These are phyloP conservation scores for Cynodonichthys magdalenae DNA, from an alignment of 2,797 vertebrate genomes.

Conservation along the genomic window DNA sequence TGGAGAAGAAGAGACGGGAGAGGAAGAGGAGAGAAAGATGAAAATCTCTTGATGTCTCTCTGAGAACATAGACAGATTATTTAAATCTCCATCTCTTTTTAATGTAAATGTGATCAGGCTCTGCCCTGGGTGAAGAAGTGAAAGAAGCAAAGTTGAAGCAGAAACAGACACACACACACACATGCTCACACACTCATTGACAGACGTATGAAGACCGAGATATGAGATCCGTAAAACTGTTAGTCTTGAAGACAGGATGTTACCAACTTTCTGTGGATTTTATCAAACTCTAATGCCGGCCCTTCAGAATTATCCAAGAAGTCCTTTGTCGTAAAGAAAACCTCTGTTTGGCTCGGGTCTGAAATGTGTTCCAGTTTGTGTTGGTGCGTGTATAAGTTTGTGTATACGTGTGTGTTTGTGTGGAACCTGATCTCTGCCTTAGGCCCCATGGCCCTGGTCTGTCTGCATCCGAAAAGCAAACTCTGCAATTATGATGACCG, in stretches of 20 bases:
- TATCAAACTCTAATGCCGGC: conserved; percentile 23
- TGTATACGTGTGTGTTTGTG: conserved; percentile 63
- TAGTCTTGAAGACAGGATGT: conserved; percentile 36
- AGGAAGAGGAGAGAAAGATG: conserved; percentile 84
- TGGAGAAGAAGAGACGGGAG: conserved; percentile 61
- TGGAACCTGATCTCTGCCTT: conserved; percentile 74
- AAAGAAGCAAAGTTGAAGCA: conserved; percentile 42
- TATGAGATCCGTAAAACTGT: conserved; percentile 27
- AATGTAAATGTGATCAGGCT: conserved; percentile 93
- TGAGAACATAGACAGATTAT: conserved; percentile 93
- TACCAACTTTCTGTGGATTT: conserved; percentile 23
- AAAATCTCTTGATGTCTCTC: conserved; percentile 92
- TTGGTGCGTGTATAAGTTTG: conserved; percentile 53
- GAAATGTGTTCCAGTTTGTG: conserved; percentile 31
- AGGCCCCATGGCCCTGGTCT: conserved; percentile 76
- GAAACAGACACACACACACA: conserved; percentile 24
- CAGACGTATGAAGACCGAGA: background rate
- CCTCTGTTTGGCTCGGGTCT: conserved; percentile 9
- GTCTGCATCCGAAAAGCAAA: conserved; percentile 81
- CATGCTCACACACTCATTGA: conserved; percentile 19
- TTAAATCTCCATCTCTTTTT: conserved; percentile 92
- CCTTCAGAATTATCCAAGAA: conserved; percentile 17
- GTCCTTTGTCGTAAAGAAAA: conserved; percentile 33
- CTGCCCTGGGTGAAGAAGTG: conserved; percentile 80
- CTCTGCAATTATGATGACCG: conserved; percentile 81